phyloP scores from a whole-genome alignment of 2,113 vertebrate species.

The Dasyurus viverrinus region DNA sequence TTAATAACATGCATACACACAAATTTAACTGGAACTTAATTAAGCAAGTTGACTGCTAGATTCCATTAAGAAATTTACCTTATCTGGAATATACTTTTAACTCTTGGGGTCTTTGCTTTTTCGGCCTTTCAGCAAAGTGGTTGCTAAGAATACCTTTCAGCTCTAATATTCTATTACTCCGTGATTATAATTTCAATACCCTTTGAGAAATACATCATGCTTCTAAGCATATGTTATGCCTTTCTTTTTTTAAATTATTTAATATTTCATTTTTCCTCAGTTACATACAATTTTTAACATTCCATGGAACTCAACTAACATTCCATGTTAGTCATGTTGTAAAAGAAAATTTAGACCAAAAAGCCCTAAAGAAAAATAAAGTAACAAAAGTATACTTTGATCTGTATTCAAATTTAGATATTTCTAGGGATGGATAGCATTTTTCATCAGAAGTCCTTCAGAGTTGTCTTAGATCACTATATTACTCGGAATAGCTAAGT shows the following conservation, averaged over 20 bases:
- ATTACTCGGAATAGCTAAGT: too few relatives aligned
- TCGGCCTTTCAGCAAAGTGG: background rate
- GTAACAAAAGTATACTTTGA: too few relatives aligned
- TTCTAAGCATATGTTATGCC: background rate
- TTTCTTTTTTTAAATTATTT: background rate
- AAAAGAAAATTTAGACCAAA: too few relatives aligned
- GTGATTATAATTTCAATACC: background rate
- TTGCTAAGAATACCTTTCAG: constrained; percentile 8
- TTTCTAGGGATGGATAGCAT: too few relatives aligned
- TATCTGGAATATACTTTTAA: background rate
- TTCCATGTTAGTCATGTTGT: too few relatives aligned
- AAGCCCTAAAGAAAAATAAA: too few relatives aligned
- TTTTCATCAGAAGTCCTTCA: too few relatives aligned
- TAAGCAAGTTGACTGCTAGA: background rate
- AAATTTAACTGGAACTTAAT: background rate
- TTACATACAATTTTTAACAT: too few relatives aligned
- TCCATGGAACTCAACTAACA: too few relatives aligned
- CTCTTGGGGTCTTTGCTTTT: background rate
- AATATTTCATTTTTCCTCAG: too few relatives aligned
- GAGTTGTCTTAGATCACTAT: too few relatives aligned
- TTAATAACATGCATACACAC: background rate
- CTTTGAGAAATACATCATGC: background rate
- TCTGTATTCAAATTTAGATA: too few relatives aligned
- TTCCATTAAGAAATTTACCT: background rate
- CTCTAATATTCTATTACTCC: background rate